These are phyloP conservation scores for Quadroppia sp. DNA, from an alignment of 2,888 invertebrate species.

Conservation along the genomic window DNA sequence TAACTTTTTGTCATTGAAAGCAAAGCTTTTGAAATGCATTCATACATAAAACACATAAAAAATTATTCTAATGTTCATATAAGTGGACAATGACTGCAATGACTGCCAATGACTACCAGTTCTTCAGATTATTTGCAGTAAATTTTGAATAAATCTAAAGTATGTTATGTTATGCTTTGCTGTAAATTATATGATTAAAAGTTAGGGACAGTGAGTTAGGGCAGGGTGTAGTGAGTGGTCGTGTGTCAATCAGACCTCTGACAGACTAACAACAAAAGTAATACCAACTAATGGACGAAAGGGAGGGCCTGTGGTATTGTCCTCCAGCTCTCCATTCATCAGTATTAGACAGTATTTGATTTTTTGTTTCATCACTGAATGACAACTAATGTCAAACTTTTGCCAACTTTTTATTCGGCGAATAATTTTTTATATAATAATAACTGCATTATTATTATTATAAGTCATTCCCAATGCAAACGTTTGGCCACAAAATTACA, in stretches of 20 bases:
- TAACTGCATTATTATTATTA: background rate
- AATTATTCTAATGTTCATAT: conserved; percentile 28
- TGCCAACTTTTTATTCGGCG: conserved; percentile 13
- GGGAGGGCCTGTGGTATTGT: conserved; percentile 34
- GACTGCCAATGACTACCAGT: conserved; percentile 12
- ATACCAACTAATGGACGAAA: conserved; percentile 37
- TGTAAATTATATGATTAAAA: conserved; percentile 39
- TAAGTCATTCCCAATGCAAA: conserved; percentile 26
- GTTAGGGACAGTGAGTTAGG: background rate
- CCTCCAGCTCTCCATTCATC: conserved; percentile 23
- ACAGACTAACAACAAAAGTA: conserved; percentile 36
- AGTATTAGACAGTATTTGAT: conserved; percentile 33
- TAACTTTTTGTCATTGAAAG: conserved; percentile 11
- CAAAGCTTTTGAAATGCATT: conserved; percentile 18
- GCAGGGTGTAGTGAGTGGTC: conserved; percentile 37
- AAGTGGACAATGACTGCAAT: conserved; percentile 35
- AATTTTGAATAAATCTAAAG: conserved; percentile 18
- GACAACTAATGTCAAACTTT: conserved; percentile 26
- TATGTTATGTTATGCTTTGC: conserved; percentile 27
- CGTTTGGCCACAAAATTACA: conserved; percentile 37
- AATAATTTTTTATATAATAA: conserved; percentile 18
- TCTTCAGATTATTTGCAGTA: background rate
- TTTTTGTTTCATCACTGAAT: conserved; percentile 31
- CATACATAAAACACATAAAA: conserved; percentile 10
- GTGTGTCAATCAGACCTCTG: conserved; percentile 34